phyloP scores from a whole-genome alignment of 2,888 invertebrate genomes.

The Ctena decussata region DNA sequence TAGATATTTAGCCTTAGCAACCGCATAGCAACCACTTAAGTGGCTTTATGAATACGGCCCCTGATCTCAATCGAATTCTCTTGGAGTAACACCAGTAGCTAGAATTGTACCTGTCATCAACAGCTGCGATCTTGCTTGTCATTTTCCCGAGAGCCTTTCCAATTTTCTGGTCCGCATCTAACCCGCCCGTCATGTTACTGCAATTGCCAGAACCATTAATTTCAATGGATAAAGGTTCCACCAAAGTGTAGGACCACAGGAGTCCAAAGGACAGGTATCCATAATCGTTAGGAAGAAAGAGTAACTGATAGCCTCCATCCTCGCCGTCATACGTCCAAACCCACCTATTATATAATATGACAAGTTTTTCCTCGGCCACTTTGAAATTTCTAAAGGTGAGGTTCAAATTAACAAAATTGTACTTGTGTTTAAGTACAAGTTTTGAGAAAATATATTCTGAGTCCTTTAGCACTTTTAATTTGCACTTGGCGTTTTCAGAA shows the following conservation, averaged over 20 bases:
- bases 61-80: constrained; percentile 13
- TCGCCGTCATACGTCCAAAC: constrained; percentile 54
- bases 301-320: constrained; percentile 38
- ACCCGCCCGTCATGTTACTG: not conserved
- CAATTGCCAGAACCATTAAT: constrained; percentile 4
- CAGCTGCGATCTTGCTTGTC: constrained; percentile 25
- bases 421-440: constrained; percentile 12
- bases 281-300: constrained; percentile 46
- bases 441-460: constrained; percentile 15
- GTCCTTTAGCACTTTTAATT: not conserved
- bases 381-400: constrained; percentile 14
- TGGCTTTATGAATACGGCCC: constrained; percentile 14
- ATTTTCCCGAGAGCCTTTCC: constrained; percentile 45
- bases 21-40: too few relatives aligned
- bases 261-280: constrained; percentile 53
- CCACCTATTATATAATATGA: constrained; percentile 37
- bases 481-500: not conserved
- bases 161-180: constrained; percentile 24
- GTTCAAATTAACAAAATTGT: constrained; percentile 43
- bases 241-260: constrained; percentile 26
- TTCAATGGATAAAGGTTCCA: not conserved
- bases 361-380: constrained; percentile 26
- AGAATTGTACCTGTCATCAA: constrained; percentile 37
- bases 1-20: too few relatives aligned
- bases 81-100: constrained; percentile 54